Percentiles rank a stretch among this genome's conserved stretches.
Evolutionary conservation across 2,113 vertebrate genomes (phyloP).

Genomic region (Hydropotes inermis): DNA sequence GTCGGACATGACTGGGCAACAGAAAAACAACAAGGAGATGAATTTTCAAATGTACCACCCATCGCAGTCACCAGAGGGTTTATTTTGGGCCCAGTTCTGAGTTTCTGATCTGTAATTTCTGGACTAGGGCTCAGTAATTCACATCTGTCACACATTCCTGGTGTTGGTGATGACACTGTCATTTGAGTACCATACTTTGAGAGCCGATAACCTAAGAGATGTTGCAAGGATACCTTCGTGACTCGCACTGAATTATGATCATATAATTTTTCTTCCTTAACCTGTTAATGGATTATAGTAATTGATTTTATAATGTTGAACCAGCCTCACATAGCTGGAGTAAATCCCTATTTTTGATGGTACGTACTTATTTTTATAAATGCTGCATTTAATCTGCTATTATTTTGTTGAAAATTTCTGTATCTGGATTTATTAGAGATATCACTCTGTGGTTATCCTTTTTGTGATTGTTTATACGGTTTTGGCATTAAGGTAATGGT

Average conservation of each 20-base stretch:
- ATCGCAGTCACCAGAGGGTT: neutral
- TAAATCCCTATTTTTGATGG: neutral
- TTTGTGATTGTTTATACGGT: neutral
- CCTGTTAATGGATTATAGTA: neutral
- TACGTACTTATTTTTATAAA: neutral
- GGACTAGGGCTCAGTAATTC: no score
- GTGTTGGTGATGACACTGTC: neutral
- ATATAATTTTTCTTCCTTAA: neutral
- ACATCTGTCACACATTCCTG: neutral
- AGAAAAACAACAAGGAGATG: neutral
- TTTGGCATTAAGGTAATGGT: neutral
- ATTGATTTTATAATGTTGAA: neutral
- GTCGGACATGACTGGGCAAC: fast-evolving
- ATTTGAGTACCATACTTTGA: neutral
- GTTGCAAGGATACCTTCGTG: no score
- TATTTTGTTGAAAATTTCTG: neutral
- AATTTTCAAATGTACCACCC: neutral
- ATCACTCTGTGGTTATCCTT: neutral
- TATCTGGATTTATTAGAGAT: neutral
- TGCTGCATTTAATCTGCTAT: neutral
- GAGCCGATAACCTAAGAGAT: neutral
- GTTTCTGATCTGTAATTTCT: neutral
- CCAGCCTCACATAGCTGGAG: neutral
- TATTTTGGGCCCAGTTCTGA: neutral
- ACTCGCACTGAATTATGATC: neutral